Percentiles rank a stretch among this genome's conserved stretches.
Evolutionary conservation across 2,888 invertebrate genomes (phyloP).

Genomic region (Hydrotaea diabolus): DNA sequence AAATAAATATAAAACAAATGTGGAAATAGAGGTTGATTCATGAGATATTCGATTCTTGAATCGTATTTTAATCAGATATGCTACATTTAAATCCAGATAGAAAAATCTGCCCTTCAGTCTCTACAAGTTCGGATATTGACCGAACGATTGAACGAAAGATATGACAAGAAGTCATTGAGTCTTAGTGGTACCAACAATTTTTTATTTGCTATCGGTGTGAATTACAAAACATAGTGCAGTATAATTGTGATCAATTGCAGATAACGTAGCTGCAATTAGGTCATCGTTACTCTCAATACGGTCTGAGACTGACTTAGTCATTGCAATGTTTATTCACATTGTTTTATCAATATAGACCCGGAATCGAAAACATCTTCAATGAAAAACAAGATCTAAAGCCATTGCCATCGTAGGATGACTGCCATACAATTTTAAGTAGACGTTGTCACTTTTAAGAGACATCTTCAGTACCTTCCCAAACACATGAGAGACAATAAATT

Average conservation of each 20-base stretch:
- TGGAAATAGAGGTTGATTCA: too few species aligned
- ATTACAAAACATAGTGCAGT: neutral
- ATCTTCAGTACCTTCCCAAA: neutral
- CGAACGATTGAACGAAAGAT: neutral
- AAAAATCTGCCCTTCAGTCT: too few species aligned
- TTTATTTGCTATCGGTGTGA: conserved; percentile 13
- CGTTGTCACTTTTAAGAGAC: conserved; percentile 37
- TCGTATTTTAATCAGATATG: too few species aligned
- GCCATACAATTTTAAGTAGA: conserved; percentile 1
- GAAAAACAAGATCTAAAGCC: conserved; percentile 43
- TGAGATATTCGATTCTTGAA: too few species aligned
- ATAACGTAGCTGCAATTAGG: conserved; percentile 32
- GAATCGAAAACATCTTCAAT: conserved; percentile 19
- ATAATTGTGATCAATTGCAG: conserved; percentile 26
- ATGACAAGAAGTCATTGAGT: neutral
- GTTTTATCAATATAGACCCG: conserved; percentile 26
- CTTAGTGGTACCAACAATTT: neutral
- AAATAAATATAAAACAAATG: too few species aligned
- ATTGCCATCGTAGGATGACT: conserved; percentile 30
- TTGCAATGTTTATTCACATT: conserved; percentile 27
- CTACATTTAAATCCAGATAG: too few species aligned
- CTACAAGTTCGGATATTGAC: neutral
- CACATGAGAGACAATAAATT: neutral
- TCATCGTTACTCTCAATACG: conserved; percentile 33
- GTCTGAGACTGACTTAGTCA: conserved; percentile 22